Conservation (phyloP, 2,113 vertebrate species). For the Polyodon spathula region DNA sequence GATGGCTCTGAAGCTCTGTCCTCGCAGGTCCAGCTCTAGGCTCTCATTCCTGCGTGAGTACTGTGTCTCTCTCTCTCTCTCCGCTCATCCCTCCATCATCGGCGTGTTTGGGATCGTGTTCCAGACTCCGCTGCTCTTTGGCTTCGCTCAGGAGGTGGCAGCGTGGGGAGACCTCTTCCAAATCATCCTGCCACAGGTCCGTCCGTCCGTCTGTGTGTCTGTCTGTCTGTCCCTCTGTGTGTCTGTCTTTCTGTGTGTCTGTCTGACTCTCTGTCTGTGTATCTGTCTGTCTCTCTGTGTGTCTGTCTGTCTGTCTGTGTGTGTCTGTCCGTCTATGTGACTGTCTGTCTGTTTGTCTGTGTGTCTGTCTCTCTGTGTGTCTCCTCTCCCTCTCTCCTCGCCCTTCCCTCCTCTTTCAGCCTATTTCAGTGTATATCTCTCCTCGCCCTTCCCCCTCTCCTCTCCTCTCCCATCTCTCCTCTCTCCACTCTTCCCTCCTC, state of each 20-base stretch:
- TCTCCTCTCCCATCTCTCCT: no score
- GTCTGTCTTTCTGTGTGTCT: neutral
- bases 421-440: no score
- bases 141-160: slow-evolving; percentile 76
- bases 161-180: slow-evolving; percentile 75
- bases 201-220: neutral
- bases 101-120: slow-evolving; percentile 71
- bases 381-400: no score
- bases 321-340: neutral
- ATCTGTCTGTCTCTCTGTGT: no score
- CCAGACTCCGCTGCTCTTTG: slow-evolving; percentile 68
- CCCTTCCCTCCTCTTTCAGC: no score
- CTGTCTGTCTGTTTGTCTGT: neutral
- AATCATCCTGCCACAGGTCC: slow-evolving; percentile 67
- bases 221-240: neutral
- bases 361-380: no score
- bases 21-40: slow-evolving; percentile 52
- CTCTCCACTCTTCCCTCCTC: no score
- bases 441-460: no score
- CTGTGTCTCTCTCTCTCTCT: slow-evolving; percentile 74
- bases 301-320: neutral
- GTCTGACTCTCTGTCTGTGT: neutral
- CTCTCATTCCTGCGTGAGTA: slow-evolving; percentile 77
- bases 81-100: slow-evolving; percentile 70
- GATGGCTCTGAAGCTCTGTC: slow-evolving; percentile 79